Evolutionary conservation across 2,888 invertebrate genomes (phyloP).

Genomic region (Folsomia candida): DNA sequence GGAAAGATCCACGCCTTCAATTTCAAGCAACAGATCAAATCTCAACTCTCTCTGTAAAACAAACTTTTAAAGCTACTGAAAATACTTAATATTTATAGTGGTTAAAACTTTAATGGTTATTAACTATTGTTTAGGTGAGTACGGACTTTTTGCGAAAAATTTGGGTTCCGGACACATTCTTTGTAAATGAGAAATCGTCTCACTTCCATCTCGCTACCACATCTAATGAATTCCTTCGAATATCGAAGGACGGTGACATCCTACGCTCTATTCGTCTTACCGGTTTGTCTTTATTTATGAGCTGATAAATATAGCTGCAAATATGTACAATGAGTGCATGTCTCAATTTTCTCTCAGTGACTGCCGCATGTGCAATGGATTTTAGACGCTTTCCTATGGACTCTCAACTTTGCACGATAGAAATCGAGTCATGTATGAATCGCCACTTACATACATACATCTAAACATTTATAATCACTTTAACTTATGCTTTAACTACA

Average conservation of each 20-base stretch:
- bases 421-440: constrained; percentile 94
- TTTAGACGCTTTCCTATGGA: constrained; percentile 96
- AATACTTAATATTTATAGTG: too few relatives aligned
- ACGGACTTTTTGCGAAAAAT: constrained; percentile 80
- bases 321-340: not conserved
- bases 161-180: constrained; percentile 79
- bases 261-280: constrained; percentile 63
- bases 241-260: constrained; percentile 90
- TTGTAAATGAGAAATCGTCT: constrained; percentile 99
- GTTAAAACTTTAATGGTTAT: too few relatives aligned
- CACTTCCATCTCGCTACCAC: constrained; percentile 99
- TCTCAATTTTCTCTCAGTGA: constrained; percentile 83
- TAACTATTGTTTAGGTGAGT: constrained; percentile 61
- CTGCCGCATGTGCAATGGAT: constrained; percentile 95
- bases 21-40: constrained; percentile 80
- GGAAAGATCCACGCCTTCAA: constrained; percentile 92
- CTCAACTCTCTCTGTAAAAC: constrained; percentile 52
- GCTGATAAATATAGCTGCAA: too few relatives aligned
- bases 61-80: not conserved
- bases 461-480: too few relatives aligned
- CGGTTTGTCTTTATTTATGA: not conserved
- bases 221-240: constrained; percentile 97
- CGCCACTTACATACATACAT: too few relatives aligned
- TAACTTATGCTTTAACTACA: not conserved
- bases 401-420: constrained; percentile 89